A percentile compares a stretch with the other conserved stretches of the same genome.
These are phyloP conservation scores for Raphicerus campestris DNA, from an alignment of 2,113 vertebrate genomes.

Conservation along the genomic window DNA sequence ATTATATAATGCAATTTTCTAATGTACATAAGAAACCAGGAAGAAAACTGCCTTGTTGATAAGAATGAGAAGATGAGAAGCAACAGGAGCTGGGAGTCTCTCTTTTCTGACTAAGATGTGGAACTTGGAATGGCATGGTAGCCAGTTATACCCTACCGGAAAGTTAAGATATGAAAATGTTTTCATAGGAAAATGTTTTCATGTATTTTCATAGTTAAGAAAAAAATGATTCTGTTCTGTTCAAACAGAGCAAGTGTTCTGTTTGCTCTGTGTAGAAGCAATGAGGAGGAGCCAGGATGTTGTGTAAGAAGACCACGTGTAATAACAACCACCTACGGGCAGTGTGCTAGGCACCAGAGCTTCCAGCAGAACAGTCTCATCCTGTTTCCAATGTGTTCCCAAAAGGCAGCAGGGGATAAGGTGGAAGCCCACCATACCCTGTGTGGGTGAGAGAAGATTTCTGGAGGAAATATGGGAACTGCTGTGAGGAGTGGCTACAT, in stretches of 20 bases:
- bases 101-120: neutral
- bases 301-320: neutral
- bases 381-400: neutral
- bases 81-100: neutral
- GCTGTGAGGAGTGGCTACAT: accelerated
- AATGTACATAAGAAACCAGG: neutral
- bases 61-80: neutral
- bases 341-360: neutral
- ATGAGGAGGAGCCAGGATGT: neutral
- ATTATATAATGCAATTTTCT: neutral
- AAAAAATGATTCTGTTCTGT: neutral
- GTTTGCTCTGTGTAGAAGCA: neutral
- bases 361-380: neutral
- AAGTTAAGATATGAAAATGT: neutral
- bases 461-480: neutral
- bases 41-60: neutral
- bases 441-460: neutral
- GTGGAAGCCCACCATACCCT: neutral
- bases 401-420: neutral
- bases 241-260: neutral
- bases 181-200: neutral
- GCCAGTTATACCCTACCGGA: too few relatives aligned
- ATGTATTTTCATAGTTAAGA: neutral
- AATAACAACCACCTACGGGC: neutral
- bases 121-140: neutral